Conservation (phyloP, 2,797 vertebrate species). For the Notolepis coatsorum region DNA sequence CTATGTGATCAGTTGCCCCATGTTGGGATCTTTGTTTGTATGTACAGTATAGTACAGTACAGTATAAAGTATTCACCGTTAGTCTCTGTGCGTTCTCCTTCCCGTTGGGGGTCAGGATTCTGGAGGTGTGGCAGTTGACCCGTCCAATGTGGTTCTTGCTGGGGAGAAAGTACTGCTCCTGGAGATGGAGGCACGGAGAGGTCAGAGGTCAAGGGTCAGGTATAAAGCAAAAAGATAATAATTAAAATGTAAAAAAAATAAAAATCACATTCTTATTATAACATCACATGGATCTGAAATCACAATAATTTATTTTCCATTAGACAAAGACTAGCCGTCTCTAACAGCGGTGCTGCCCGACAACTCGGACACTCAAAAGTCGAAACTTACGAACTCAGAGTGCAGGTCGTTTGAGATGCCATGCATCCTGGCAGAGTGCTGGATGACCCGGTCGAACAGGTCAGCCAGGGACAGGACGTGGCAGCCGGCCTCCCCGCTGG, state of each 20-base stretch:
- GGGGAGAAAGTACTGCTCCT: slow-evolving; percentile 83
- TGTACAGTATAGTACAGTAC: too few relatives aligned
- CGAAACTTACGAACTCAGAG: slow-evolving; percentile 77
- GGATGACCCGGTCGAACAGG: slow-evolving; percentile 85
- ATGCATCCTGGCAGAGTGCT: slow-evolving; percentile 83
- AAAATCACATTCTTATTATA: too few relatives aligned
- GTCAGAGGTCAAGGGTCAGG: slow-evolving; percentile 38
- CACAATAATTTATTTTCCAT: too few relatives aligned
- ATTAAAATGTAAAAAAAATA: background rate
- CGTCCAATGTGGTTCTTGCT: slow-evolving; percentile 81
- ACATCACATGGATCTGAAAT: too few relatives aligned
- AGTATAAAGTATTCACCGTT: slow-evolving; percentile 73
- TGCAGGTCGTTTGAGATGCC: slow-evolving; percentile 83
- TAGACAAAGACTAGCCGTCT: too few relatives aligned
- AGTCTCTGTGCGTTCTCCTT: slow-evolving; percentile 87
- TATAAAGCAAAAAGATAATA: slow-evolving; percentile 13
- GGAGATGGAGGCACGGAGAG: slow-evolving; percentile 24
- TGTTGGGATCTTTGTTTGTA: too few relatives aligned
- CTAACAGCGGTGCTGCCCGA: too few relatives aligned
- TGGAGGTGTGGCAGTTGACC: slow-evolving; percentile 82
- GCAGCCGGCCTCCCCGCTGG: slow-evolving; percentile 57
- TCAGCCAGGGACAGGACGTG: slow-evolving; percentile 74
- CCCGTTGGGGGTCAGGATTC: slow-evolving; percentile 83
- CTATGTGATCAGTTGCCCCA: too few relatives aligned
- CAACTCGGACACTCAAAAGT: too few relatives aligned